Base-by-base conservation (phyloP, 2,113 vertebrate species). In the Platichthys stellatus region DNA sequence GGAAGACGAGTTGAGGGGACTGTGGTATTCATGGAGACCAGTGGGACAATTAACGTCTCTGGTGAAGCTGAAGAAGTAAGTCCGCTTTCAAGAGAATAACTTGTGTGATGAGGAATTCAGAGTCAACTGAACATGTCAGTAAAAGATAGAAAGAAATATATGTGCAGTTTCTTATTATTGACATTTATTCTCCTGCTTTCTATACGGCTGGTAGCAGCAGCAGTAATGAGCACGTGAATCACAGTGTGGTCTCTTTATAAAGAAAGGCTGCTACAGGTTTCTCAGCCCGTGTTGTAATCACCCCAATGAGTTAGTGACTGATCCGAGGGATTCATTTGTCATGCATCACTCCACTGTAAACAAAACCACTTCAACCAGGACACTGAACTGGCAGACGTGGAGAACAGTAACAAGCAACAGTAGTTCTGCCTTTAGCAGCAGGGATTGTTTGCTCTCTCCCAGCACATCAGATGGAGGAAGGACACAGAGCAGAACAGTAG, bases 341-440 rank as follows among this genome's bases (percentile, higher is more conserved):
- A 76, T 74, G 74, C 79, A 69, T 80, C 80, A 63, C 67, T 81
- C 67, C 73, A 67, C 59, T 69, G 78, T 89, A 88, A 89, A 90
- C 85, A 86, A 71, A 72, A 67, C 61, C 72, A 77, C 72, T 72
- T 76, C 70, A 83, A 78, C 85, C 87, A 66, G 61, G 54, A 72
- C 43, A 4, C 76, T 53, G 71, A 35, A 82, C 78, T 74, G 75
- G 79, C 76, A 88, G 73, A 69, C 38, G 60, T 70, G 63, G 63
- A 4, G 5, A 74, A 76, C 56, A 85, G 73, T 85, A 84, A 88
- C 76, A 77, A 82, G 70, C 43, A 80, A 65, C 74, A 83, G 68
- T 40, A 76, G 73, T 51, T 47, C 58, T 71, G 62, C 69, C 11
- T 80, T 65, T 35, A 63, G 58, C 62, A 31, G 56, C 51, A 23